Conservation (phyloP, 1,140 invertebrate species). For the Drosophila biarmipes region DNA sequence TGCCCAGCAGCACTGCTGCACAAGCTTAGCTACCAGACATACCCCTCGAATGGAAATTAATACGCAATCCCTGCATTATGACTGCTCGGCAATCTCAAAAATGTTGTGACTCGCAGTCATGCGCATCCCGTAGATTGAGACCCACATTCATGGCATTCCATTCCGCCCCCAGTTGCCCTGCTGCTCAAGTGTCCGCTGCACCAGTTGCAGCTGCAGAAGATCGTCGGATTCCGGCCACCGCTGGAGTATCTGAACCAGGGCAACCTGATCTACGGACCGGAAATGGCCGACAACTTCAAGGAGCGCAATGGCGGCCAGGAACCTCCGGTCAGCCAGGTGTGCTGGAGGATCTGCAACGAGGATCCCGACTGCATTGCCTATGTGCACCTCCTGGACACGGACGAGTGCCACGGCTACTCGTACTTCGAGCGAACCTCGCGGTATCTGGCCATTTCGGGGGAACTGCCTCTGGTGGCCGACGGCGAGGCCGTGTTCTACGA, state of each 20-base stretch:
- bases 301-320: constrained; percentile 67
- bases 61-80: constrained; percentile 38
- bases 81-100: constrained; percentile 48
- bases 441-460: constrained; percentile 68
- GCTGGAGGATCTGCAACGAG: constrained; percentile 84
- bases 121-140: constrained; percentile 29
- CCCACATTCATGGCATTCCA: constrained; percentile 25
- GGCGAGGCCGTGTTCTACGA: constrained; percentile 85
- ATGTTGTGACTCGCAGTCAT: constrained; percentile 60
- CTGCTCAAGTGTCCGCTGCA: constrained; percentile 80
- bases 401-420: constrained; percentile 85
- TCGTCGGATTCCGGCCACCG: constrained; percentile 80
- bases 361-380: constrained; percentile 85
- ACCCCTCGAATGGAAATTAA: constrained; percentile 45
- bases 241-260: constrained; percentile 61
- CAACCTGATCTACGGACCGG: constrained; percentile 69
- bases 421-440: constrained; percentile 64
- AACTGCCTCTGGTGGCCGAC: constrained; percentile 82
- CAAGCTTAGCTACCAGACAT: constrained; percentile 1
- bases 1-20: constrained; percentile 20
- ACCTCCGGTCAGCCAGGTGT: constrained; percentile 85
- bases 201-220: constrained; percentile 82
- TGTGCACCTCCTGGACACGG: constrained; percentile 83
- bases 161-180: constrained; percentile 49
- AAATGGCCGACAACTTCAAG: constrained; percentile 51